Base-by-base conservation (phyloP, 1,140 invertebrate genomes). In the Muscidifurax raptorellus region DNA sequence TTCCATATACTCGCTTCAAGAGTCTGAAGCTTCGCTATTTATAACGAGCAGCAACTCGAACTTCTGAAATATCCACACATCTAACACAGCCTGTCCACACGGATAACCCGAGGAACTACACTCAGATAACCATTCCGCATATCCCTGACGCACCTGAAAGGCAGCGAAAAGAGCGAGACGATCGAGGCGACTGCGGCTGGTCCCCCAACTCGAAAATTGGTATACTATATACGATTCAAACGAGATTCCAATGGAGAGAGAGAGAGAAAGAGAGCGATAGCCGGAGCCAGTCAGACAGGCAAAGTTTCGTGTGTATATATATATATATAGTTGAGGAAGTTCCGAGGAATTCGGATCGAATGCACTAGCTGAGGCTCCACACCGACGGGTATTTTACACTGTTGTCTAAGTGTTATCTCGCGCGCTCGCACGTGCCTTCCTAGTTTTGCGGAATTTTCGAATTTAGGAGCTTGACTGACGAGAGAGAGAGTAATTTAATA, bases 161-260 rank as follows among this genome's bases (percentile, higher is more conserved):
- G 47, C 47, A 15, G 18, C 47, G 52, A 59, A 59, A 59, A 59
- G 52, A 59, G 52, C 44, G 15, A 47, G 15, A 47, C 12, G 44
- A 0, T 15, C 44, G 44, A 47, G 44, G 15, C 44, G 44, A 47
- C 44, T 47, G 44, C 13, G 13, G 5, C 13, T 15, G 44, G 44
- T 18, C 4, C 44, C 36, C 13, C 7, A 59, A n/a, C 71, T 36
- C 32, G 2, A 36, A 74, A 74, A 15, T 36, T 40, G 6, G 2
- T 59, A 59, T 59, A n/a, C 22, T 59, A 59, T 59, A n/a, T 69
- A 15, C 25, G 36, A 76, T 47, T 76, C 40, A 76, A 76, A 76
- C 40, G 36, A 47, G 74, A 47, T 76, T 76, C 40, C 36, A n/a
- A 15, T 0, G 7, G 25, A 25, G n/a, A 36, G 72, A 9, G 69